Base-by-base conservation (phyloP, 2,113 vertebrate species). In the Tautogolabrus adspersus region DNA sequence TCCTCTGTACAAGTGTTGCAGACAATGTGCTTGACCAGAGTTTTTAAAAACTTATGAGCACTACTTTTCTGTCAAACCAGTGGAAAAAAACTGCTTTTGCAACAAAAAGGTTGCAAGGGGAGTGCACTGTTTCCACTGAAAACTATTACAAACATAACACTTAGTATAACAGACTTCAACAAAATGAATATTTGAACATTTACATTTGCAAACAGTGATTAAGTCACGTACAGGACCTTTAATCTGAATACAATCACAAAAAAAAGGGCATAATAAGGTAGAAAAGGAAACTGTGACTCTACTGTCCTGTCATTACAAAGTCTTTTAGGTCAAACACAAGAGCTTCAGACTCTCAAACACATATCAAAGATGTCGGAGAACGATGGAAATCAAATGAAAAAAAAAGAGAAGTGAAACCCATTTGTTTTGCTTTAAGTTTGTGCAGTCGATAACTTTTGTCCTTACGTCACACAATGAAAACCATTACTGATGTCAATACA, bases 1-100 rank as follows among this genome's bases (percentile, higher is more conserved):
- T 86, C 75, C 79, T 89, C 84, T 92, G 88, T 94, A 94, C 93
- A 94, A 78, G 84, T 86, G 85, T 86, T 87, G 90, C 85, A 89
- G 86, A 88, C 86, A 81, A 87, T 88, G 88, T 89, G 86, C 82
- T 88, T 88, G 75, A 88, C 87, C 81, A 91, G 78, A 73, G 82
- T 86, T 86, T 77, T 79, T 75, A 83, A 85, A 84, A 77, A 83
- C 82, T 64, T 72, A 56, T 78, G 68, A 87, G 78, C 77, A 89
- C 87, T 85, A 78, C 83, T 87, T 64, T 2, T 84, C 71, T 62
- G 75, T 83, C 74, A 73, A 63, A 88, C 62, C 81, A 77, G 77
- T 72, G 65, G 74, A 71, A 87, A 62, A 60, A 75, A 76, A 83
- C 60, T 72, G 84, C 75, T 76, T 65, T 63, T 74, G 74, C 71